A percentile compares a stretch with the other conserved stretches of the same genome.
These are phyloP conservation scores for Nettapus auritus DNA, from an alignment of 2,113 vertebrate genomes.

Conservation along the genomic window DNA sequence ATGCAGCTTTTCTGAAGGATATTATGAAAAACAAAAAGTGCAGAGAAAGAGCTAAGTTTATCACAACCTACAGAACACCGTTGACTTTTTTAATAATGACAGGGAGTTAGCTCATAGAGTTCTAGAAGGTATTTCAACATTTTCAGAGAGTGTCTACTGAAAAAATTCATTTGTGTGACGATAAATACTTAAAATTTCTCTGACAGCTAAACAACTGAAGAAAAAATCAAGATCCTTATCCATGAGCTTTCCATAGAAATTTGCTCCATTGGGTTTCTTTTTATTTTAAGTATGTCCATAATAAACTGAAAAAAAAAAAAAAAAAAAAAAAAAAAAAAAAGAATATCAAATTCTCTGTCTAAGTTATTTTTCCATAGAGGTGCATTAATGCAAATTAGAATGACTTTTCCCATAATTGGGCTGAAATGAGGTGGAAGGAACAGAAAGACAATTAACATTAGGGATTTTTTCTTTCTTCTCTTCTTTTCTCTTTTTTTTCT, in stretches of 20 bases:
- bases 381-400: constrained; percentile 82
- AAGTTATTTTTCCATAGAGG: constrained; percentile 74
- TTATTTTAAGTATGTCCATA: constrained; percentile 49
- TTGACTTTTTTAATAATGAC: background rate
- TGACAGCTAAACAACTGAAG: background rate
- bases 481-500: constrained; percentile 44
- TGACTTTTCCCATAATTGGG: constrained; percentile 84
- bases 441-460: constrained; percentile 89
- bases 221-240: background rate
- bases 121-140: background rate
- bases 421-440: constrained; percentile 92
- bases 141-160: background rate
- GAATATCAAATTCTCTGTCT: constrained; percentile 58
- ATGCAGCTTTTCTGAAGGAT: background rate
- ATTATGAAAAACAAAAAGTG: background rate
- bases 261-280: constrained; percentile 32
- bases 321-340: background rate
- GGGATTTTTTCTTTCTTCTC: background rate
- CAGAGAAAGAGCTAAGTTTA: background rate
- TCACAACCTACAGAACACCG: background rate
- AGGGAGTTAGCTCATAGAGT: background rate
- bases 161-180: background rate
- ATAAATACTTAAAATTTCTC: background rate
- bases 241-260: constrained; percentile 27
- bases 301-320: background rate